Evolutionary conservation across 2,113 vertebrate genomes (phyloP).

Genomic region (Protobothrops flavoviridis): DNA sequence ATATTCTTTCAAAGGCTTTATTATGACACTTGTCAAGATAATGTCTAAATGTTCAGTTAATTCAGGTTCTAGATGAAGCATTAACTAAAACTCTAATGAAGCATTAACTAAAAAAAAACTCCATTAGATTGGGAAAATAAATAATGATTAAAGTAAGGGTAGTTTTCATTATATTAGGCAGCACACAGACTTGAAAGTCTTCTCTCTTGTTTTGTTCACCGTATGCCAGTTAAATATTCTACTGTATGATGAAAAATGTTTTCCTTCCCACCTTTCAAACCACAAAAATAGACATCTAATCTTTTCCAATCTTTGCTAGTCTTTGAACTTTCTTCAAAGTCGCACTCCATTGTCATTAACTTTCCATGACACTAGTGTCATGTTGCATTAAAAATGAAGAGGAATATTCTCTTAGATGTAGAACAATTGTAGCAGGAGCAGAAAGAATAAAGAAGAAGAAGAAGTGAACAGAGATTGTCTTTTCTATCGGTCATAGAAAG

Average conservation of each 20-base stretch:
- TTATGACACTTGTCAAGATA: background rate
- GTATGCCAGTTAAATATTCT: background rate
- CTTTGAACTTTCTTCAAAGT: conserved; percentile 53
- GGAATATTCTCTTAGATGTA: conserved; percentile 38
- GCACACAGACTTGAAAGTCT: background rate
- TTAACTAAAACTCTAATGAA: background rate
- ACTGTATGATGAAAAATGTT: background rate
- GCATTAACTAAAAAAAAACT: background rate
- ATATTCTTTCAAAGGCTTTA: background rate
- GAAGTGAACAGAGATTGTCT: conserved; percentile 2
- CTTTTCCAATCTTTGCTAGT: conserved; percentile 10
- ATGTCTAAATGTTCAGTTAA: background rate
- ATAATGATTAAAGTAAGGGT: background rate
- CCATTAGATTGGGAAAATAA: background rate
- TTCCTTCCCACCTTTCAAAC: conserved; percentile 14
- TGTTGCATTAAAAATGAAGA: conserved; percentile 51
- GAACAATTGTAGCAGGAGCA: background rate
- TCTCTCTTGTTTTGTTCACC: background rate
- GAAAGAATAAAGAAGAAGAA: background rate
- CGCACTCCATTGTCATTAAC: conserved; percentile 54
- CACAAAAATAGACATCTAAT: conserved; percentile 30
- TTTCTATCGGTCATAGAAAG: background rate
- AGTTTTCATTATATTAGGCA: background rate
- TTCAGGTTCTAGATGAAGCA: background rate
- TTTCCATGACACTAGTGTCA: conserved; percentile 43